These are phyloP conservation scores for Colius striatus DNA, from an alignment of 2,113 vertebrate species.

Conservation along the genomic window DNA sequence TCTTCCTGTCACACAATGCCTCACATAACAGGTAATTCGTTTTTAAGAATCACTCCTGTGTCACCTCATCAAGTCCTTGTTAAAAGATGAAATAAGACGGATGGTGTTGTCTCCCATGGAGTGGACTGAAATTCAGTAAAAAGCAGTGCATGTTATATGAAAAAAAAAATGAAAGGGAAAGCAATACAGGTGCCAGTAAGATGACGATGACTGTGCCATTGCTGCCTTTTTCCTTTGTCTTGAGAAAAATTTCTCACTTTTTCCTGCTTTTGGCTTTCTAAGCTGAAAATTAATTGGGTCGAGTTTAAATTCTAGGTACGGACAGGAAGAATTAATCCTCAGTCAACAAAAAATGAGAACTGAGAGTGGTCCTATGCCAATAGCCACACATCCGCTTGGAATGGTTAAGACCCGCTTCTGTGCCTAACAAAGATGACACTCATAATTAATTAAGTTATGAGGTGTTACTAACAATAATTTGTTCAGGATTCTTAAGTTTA, in stretches of 20 bases:
- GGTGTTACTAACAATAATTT: conserved; percentile 38
- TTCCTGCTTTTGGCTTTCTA: conserved; percentile 38
- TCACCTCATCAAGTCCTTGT: conserved; percentile 86
- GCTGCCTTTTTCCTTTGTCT: background rate
- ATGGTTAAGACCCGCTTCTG: background rate
- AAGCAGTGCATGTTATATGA: conserved; percentile 47
- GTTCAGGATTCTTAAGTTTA: conserved; percentile 22
- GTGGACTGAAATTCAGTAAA: conserved; percentile 73
- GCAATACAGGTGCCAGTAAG: background rate
- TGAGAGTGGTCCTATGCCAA: background rate
- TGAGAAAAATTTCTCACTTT: background rate
- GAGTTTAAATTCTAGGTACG: conserved; percentile 49
- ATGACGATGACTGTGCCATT: background rate
- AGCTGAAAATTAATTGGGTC: conserved; percentile 35
- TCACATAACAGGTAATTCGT: conserved; percentile 86
- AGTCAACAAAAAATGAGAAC: conserved; percentile 29
- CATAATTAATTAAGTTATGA: conserved; percentile 47
- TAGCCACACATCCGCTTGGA: background rate
- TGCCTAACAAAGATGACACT: conserved; percentile 16
- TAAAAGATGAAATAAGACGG: conserved; percentile 85
- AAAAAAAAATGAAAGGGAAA: background rate
- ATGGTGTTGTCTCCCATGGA: conserved; percentile 77
- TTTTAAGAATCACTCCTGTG: conserved; percentile 85
- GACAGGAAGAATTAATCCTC: conserved; percentile 22
- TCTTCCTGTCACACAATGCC: conserved; percentile 83